phyloP scores from a whole-genome alignment of 2,113 vertebrate species.

The Microtus oregoni region DNA sequence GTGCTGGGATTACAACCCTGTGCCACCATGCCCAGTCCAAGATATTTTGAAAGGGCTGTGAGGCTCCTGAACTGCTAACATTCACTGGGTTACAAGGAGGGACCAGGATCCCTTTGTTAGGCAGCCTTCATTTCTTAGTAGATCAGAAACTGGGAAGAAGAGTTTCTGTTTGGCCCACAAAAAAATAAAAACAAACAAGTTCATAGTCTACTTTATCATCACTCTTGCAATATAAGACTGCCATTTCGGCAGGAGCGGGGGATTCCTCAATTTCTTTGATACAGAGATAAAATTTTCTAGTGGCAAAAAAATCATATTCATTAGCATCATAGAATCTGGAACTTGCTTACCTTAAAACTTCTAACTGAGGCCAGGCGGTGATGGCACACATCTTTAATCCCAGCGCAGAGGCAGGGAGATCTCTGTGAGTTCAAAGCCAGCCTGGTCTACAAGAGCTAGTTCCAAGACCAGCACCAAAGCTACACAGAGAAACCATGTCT shows the following conservation, averaged over 20 bases:
- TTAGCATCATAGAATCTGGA: neutral
- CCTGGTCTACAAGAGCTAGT: too few relatives aligned
- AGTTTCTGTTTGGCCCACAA: neutral
- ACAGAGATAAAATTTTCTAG: neutral
- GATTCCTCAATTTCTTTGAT: conserved; percentile 20
- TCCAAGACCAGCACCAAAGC: too few relatives aligned
- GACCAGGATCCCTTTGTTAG: neutral
- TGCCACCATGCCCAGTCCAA: neutral
- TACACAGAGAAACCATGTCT: too few relatives aligned
- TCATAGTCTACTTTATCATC: neutral
- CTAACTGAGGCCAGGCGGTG: neutral
- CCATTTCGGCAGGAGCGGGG: neutral
- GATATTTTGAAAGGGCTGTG: neutral
- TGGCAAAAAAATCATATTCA: conserved; percentile 33
- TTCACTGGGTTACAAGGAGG: neutral
- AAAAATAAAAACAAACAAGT: neutral
- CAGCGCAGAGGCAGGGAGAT: too few relatives aligned
- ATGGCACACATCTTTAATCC: too few relatives aligned
- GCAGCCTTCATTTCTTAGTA: conserved; percentile 9
- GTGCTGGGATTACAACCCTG: neutral
- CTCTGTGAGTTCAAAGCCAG: too few relatives aligned
- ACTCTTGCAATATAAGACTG: neutral
- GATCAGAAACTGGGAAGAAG: conserved; percentile 27
- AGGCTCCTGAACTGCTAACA: neutral
- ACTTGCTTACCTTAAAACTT: neutral